phyloP scores from a whole-genome alignment of 2,797 vertebrate genomes.

The Mormyrops boulengeri region DNA sequence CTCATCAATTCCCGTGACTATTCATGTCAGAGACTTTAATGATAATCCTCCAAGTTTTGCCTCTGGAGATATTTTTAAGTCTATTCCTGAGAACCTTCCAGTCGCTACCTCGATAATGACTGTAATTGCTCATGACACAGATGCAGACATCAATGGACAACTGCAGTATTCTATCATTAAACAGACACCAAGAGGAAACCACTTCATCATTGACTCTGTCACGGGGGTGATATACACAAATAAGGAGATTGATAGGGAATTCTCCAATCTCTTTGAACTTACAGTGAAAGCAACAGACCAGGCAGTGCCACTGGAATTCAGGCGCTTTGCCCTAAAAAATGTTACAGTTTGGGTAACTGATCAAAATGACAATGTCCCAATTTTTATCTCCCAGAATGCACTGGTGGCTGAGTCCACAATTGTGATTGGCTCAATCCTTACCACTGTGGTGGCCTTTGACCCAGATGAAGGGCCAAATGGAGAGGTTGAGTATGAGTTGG shows the following conservation, averaged over 20 bases:
- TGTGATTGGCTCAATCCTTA: constrained; percentile 84
- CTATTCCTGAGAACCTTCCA: constrained; percentile 87
- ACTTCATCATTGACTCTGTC: constrained; percentile 77
- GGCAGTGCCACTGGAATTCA: constrained; percentile 82
- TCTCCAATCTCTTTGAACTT: constrained; percentile 89
- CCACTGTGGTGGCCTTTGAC: constrained; percentile 83
- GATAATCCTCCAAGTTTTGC: constrained; percentile 91
- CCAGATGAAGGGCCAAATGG: constrained; percentile 90
- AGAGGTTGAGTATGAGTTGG: constrained; percentile 90
- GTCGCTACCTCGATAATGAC: constrained; percentile 81
- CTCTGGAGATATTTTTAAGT: constrained; percentile 89
- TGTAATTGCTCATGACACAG: constrained; percentile 83
- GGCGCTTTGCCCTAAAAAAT: constrained; percentile 86
- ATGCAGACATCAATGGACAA: constrained; percentile 89
- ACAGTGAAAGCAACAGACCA: constrained; percentile 89
- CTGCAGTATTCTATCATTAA: constrained; percentile 85
- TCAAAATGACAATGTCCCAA: constrained; percentile 85
- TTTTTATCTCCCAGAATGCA: constrained; percentile 86
- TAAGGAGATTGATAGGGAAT: constrained; percentile 86
- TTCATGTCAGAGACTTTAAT: constrained; percentile 92
- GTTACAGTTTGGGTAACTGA: constrained; percentile 92
- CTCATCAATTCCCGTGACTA: constrained; percentile 84
- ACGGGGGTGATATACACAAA: constrained; percentile 79
- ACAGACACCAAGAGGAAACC: constrained; percentile 82
- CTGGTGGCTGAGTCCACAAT: constrained; percentile 84